Evolutionary conservation across 1,140 invertebrate genomes (phyloP), one percentile per base, ranked within the genome.

Genomic region (Phortica variegata): DNA sequence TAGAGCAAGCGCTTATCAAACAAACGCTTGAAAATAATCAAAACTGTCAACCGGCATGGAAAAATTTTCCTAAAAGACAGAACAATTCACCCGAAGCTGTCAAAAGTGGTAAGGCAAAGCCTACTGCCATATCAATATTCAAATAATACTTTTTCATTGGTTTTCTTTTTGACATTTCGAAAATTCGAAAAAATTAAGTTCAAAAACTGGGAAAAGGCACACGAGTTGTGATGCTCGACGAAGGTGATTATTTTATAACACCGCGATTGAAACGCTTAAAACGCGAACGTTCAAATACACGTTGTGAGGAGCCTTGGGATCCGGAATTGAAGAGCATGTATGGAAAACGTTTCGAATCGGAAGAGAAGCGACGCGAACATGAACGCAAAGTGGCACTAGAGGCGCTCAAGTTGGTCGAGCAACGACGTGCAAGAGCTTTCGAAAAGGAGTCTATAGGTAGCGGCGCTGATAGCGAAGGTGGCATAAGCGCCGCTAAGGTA

Each of bases 311-410:
- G 5, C 2, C 18, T 0, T 44, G 41, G 13, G 48, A 50, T 2
- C 38, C n/a, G 2, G 3, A n/a, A 0, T 1, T 7, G 3, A 0
- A 26, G 23, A 26, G 23, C 23, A 26, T 26, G 23, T 26, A 26
- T 16, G 0, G 46, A 41, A 2, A 5, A 8, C 0, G 20, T 2
- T 0, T 7, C 3, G 16, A 18, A 1, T 10, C n/a, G 3, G 60
- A 58, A 3, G 60, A 53, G 2, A 66, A 60, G 32, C 54, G 54
- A 1, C 63, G 51, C 0, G 51, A 58, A 3, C 47, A 60, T 1
- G 63, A 60, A 3, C 48, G 63, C 8, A 55, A 58, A 17, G 52
- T 69, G 7, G 63, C 63, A 0, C 5, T 68, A 32, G 60, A 68
- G 21, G 63, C 63, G 0, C 7, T 68, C 0, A 68, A 63, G 8